phyloP scores from a whole-genome alignment of 1,140 invertebrate species.

The Paracyclopina nana region DNA sequence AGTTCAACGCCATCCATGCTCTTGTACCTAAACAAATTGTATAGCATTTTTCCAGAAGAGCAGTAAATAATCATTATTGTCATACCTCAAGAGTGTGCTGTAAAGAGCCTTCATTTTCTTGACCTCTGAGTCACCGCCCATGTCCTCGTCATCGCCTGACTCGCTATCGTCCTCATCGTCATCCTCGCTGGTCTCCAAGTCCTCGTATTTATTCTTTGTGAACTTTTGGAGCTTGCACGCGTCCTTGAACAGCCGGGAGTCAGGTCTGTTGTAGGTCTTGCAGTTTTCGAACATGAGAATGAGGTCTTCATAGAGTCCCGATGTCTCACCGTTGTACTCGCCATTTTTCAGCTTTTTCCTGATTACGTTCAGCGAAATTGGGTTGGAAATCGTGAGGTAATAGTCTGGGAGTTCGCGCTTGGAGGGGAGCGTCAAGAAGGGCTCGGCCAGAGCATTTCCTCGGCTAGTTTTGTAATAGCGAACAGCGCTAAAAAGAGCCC shows the following conservation, averaged over 20 bases:
- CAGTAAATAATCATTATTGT: too few relatives aligned
- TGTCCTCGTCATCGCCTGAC: conserved; percentile 44
- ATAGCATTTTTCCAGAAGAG: too few relatives aligned
- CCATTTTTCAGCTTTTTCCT: conserved; percentile 68
- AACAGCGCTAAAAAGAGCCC: conserved; percentile 11
- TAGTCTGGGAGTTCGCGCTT: conserved; percentile 81
- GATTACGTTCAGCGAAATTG: conserved; percentile 73
- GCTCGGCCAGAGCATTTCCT: conserved; percentile 9
- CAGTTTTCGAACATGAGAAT: conserved; percentile 98
- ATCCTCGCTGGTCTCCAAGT: conserved; percentile 53
- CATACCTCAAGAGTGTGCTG: conserved; percentile 70
- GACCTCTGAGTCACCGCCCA: conserved; percentile 41
- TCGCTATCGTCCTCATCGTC: conserved; percentile 34
- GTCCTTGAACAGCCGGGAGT: conserved; percentile 67
- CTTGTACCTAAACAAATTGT: too few relatives aligned
- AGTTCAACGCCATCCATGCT: conserved; percentile 65
- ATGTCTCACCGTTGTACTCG: conserved; percentile 53
- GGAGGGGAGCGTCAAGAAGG: conserved; percentile 13
- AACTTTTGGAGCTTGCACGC: conserved; percentile 56
- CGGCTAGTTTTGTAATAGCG: conserved; percentile 1
- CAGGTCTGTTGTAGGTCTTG: conserved; percentile 73
- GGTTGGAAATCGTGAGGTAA: conserved; percentile 88
- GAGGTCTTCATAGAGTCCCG: conserved; percentile 78
- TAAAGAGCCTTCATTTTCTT: conserved; percentile 51
- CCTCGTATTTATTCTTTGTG: conserved; percentile 64